phyloP scores from a whole-genome alignment of 1,140 invertebrate genomes.

The Belonocnema kinseyi region DNA sequence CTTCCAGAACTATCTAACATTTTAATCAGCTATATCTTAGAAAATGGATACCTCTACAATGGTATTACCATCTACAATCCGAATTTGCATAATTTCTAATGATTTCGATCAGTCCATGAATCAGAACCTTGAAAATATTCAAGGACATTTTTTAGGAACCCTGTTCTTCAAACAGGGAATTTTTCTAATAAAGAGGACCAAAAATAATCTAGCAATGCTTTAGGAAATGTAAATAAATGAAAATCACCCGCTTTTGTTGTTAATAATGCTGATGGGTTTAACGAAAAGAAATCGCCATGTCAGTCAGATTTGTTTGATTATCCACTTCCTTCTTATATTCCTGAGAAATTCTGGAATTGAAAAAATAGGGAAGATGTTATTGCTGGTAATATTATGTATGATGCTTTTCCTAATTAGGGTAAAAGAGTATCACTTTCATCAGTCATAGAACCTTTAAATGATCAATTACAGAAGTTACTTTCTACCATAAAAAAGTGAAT shows the following conservation, averaged over 20 bases:
- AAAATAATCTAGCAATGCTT: no score
- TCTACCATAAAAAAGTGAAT: slow-evolving; percentile 48
- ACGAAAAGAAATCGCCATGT: background rate
- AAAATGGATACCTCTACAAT: background rate
- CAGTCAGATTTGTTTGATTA: no score
- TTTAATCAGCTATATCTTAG: background rate
- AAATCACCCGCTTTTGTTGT: no score
- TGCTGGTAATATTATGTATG: background rate
- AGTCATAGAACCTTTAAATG: slow-evolving; percentile 46
- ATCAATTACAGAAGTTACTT: slow-evolving; percentile 46
- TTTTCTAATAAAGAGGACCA: no score
- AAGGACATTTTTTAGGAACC: no score
- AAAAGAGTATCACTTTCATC: background rate
- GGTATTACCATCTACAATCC: background rate
- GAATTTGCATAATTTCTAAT: background rate
- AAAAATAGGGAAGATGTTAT: no score
- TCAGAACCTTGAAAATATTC: background rate
- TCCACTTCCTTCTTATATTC: no score
- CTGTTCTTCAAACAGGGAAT: no score
- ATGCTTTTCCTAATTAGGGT: background rate
- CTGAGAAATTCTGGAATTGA: no score
- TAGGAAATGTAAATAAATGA: no score
- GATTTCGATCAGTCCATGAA: background rate
- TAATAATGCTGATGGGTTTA: background rate
- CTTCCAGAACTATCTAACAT: no score